Evolutionary conservation across 2,113 vertebrate genomes (phyloP), one percentile per base, ranked within the genome.

Genomic region (Vimba vimba): DNA sequence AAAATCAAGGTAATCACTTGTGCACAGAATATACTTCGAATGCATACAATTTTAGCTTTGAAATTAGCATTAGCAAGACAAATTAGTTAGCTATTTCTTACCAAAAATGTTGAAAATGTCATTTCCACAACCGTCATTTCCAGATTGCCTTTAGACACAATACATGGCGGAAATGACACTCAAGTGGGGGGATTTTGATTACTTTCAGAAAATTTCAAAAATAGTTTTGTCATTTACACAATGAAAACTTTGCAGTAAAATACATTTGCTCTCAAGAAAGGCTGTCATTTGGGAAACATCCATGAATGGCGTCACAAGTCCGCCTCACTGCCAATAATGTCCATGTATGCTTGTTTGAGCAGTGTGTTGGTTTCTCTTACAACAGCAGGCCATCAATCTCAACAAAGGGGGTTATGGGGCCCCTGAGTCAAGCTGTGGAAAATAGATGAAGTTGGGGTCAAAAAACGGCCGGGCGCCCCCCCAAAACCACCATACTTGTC

Each of bases 361-460:
- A 71, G 71, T 25, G 59, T 74, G 76, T 85, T 66, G 82, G 45
- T 91, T 66, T 90, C 73, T 90, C 88, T 91, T 91, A 86, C 91
- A 93, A 92, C 89, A 88, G 92, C 90, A 86, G 91, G 86, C 91
- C 89, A 92, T 94, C 73, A 12, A 19, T 94, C 93, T 92, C 9
- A 47, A 90, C 88, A 91, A 94, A 82, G 81, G 8, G 90, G 87
- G 45, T 86, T n/a, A 23, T 82, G 85, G 92, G 91, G 78, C 30
- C 89, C 89, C 91, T 25, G 30, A 9, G 90, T 15, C 57, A 81
- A 76, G 59, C 88, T 10, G 68, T 52, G 82, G 85, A 90, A 82
- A 92, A 90, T 87, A 88, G 87, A 91, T 91, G 86, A 92, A 91
- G 89, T 85, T 74, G 33, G 83, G 86, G 88, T 89, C 88, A 89